phyloP scores from a whole-genome alignment of 30 jellyfish, hydroid and myxozoan species.

The Nemopilema nomurai region DNA sequence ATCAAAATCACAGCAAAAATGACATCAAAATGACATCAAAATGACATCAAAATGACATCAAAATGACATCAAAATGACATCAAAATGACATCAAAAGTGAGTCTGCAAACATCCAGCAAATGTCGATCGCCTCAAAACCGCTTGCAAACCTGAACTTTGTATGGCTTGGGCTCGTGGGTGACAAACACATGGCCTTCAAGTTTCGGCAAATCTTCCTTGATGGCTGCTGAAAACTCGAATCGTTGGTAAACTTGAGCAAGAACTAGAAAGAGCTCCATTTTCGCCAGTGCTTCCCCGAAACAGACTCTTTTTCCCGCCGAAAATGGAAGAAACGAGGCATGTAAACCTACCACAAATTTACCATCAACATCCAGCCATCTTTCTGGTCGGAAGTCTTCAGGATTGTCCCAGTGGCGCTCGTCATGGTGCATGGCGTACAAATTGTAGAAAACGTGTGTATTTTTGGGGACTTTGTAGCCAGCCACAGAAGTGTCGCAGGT shows the following conservation, averaged over 20 bases:
- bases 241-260: slow-evolving; percentile 28
- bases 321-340: slow-evolving; percentile 40
- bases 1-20: too few relatives aligned
- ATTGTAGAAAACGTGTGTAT: slow-evolving; percentile 67
- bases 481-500: slow-evolving; percentile 78
- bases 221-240: slow-evolving; percentile 18
- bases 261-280: slow-evolving; percentile 49
- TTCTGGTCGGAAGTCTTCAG: slow-evolving; percentile 45
- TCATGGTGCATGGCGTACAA: slow-evolving; percentile 71
- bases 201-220: slow-evolving; percentile 15
- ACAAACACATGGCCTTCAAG: slow-evolving; percentile 39
- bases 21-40: too few relatives aligned
- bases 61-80: too few relatives aligned
- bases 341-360: slow-evolving; percentile 4
- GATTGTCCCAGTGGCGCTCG: slow-evolving; percentile 56
- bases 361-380: slow-evolving; percentile 58
- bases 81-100: background rate
- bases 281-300: slow-evolving; percentile 58
- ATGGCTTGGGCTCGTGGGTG: slow-evolving; percentile 49
- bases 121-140: background rate
- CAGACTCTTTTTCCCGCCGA: slow-evolving; percentile 64
- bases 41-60: too few relatives aligned
- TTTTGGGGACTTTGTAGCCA: slow-evolving; percentile 64
- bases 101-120: background rate
- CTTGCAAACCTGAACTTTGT: slow-evolving; percentile 7